These are phyloP conservation scores for Coleophora flavipennella DNA, from an alignment of 2,888 invertebrate species.

Conservation along the genomic window DNA sequence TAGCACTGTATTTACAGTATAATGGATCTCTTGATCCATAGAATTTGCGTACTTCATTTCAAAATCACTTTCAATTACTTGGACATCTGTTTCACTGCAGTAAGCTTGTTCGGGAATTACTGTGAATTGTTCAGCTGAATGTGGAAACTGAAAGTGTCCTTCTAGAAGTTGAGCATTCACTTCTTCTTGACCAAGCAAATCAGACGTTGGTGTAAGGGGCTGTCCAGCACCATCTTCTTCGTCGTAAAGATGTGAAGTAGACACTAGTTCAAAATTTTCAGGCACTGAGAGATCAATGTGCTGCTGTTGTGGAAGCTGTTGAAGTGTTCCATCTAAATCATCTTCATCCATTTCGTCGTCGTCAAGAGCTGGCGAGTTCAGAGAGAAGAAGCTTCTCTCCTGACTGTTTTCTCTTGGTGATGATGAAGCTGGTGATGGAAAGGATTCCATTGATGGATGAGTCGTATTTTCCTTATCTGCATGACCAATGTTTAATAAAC, in stretches of 20 bases:
- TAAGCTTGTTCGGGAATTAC: conserved; percentile 64
- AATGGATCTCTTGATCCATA: conserved; percentile 42
- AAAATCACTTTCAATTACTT: conserved; percentile 48
- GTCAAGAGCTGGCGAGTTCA: conserved; percentile 58
- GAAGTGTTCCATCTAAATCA: conserved; percentile 53
- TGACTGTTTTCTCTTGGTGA: conserved; percentile 66
- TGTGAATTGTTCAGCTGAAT: conserved; percentile 63
- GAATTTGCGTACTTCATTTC: conserved; percentile 65
- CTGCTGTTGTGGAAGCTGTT: conserved; percentile 66
- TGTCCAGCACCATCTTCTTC: conserved; percentile 74
- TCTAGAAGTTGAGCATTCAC: conserved; percentile 63
- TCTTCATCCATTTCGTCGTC: conserved; percentile 63
- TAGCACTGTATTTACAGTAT: conserved; percentile 30
- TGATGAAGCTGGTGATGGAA: conserved; percentile 66
- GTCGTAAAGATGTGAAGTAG: conserved; percentile 71
- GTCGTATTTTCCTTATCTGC: conserved; percentile 64
- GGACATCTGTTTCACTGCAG: conserved; percentile 52
- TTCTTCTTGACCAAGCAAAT: conserved; percentile 62
- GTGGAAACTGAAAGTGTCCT: conserved; percentile 64
- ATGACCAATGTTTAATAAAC: conserved; percentile 79
- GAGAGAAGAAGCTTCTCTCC: conserved; percentile 61
- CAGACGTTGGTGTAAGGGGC: conserved; percentile 67
- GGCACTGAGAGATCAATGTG: conserved; percentile 74
- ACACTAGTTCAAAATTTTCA: conserved; percentile 76
- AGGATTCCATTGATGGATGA: conserved; percentile 57